These are phyloP conservation scores for Galeopterus variegatus DNA, from an alignment of 2,113 vertebrate genomes.

Conservation along the genomic window DNA sequence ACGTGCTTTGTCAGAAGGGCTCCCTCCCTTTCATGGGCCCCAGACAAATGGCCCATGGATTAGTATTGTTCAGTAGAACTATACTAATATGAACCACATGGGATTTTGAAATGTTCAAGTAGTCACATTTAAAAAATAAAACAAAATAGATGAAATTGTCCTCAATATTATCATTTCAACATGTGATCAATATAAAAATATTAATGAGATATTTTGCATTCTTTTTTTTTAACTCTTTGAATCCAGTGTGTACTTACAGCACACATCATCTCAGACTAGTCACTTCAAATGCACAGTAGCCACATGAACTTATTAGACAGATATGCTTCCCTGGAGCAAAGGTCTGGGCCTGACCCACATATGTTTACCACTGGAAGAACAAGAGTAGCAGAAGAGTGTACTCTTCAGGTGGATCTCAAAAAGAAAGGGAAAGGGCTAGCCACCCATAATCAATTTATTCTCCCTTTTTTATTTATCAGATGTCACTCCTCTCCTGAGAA, in stretches of 20 bases:
- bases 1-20: background rate
- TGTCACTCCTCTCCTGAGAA: background rate
- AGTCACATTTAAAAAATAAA: background rate
- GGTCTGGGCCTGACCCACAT: background rate
- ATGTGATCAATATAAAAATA: background rate
- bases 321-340: background rate
- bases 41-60: background rate
- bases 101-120: background rate
- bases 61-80: background rate
- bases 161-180: background rate
- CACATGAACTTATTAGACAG: too few species aligned
- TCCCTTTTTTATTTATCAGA: rapidly evolving
- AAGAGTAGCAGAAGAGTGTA: background rate
- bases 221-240: background rate
- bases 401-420: background rate
- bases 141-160: background rate
- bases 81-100: background rate
- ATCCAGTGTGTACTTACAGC: background rate
- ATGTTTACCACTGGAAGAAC: too few species aligned
- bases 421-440: background rate
- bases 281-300: background rate
- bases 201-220: background rate
- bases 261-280: background rate
- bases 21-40: background rate
- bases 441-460: rapidly evolving